Conservation (phyloP, 2,797 vertebrate species). For the Pelodytes ibericus region DNA sequence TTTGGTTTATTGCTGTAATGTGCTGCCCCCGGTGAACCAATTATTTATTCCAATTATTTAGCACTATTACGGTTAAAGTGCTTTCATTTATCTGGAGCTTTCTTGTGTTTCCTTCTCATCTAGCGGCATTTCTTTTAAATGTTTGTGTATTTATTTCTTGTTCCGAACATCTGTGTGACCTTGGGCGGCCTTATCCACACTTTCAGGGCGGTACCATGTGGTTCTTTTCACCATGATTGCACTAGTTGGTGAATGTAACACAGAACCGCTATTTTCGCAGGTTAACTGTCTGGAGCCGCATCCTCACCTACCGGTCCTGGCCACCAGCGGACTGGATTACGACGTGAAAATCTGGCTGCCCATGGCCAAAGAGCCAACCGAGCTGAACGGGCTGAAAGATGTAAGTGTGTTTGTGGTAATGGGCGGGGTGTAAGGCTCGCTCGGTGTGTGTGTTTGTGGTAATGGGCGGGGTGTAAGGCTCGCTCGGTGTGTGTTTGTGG, state of each 20-base stretch:
- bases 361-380: constrained; percentile 85
- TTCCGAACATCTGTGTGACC: no score
- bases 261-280: constrained; percentile 62
- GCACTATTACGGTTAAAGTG: background rate
- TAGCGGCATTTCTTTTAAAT: no score
- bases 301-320: constrained; percentile 89
- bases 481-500: constrained; percentile 18
- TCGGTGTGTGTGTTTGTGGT: constrained; percentile 31
- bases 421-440: no score
- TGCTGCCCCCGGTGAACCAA: background rate
- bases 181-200: no score
- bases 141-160: no score
- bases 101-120: no score
- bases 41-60: background rate
- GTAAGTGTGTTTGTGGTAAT: constrained; percentile 66
- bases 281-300: constrained; percentile 96
- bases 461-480: no score
- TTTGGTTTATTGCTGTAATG: background rate
- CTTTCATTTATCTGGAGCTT: background rate
- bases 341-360: constrained; percentile 96
- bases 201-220: no score
- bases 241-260: no score
- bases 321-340: constrained; percentile 94
- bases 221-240: no score
- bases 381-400: constrained; percentile 87